These are phyloP conservation scores for Oopsacas minuta DNA, from an alignment of 37 sponge, comb jelly and placozoan species.

Conservation along the genomic window DNA sequence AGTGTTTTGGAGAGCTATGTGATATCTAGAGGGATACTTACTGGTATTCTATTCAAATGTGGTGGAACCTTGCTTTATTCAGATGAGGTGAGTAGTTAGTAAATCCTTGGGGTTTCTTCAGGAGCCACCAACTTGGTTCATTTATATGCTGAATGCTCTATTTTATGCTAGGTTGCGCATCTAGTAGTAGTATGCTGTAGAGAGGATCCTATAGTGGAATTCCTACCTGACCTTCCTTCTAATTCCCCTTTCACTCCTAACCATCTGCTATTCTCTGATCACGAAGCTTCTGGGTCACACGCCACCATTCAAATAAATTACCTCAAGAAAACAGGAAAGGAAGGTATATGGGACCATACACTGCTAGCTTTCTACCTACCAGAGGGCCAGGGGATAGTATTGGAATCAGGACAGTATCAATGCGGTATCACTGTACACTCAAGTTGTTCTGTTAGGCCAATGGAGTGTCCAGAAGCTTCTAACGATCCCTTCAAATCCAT, in stretches of 20 bases:
- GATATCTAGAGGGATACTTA: not conserved
- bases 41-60: not conserved
- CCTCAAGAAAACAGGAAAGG: conserved; percentile 1
- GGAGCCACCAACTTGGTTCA: no score
- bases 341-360: not conserved
- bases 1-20: not conserved
- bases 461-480: conserved; percentile 2
- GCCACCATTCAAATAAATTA: not conserved
- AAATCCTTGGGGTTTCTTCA: no score
- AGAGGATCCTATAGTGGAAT: not conserved
- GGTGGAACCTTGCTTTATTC: not conserved
- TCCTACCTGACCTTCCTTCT: not conserved
- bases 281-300: conserved; percentile 10
- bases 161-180: not conserved
- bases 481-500: conserved; percentile 13
- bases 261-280: not conserved
- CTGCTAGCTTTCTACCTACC: conserved; percentile 11
- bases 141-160: no score
- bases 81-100: not conserved
- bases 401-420: conserved; percentile 8
- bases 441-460: not conserved
- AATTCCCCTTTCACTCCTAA: conserved; percentile 4
- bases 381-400: not conserved
- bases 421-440: conserved; percentile 6
- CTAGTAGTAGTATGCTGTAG: not conserved